Conservation (phyloP, 2,888 invertebrate species). For the Andrena marginata region DNA sequence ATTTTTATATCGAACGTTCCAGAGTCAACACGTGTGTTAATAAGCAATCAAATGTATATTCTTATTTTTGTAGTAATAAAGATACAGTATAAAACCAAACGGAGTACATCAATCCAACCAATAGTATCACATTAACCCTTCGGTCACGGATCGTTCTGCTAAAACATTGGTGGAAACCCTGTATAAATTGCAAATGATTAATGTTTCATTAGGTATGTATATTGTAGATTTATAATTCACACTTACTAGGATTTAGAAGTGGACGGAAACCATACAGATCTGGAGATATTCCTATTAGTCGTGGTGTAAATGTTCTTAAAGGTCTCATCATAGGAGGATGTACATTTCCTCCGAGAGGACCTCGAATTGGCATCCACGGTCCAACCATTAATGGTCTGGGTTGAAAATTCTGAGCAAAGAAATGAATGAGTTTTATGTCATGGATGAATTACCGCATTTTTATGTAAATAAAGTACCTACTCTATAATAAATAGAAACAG, state of each 20-base stretch:
- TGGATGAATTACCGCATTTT: neutral
- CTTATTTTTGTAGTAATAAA: no score
- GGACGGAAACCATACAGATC: slow-evolving; percentile 62
- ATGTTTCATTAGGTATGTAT: no score
- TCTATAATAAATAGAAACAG: slow-evolving; percentile 73
- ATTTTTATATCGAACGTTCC: no score
- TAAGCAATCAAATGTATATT: no score
- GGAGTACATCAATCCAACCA: no score
- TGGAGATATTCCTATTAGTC: slow-evolving; percentile 54
- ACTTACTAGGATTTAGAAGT: slow-evolving; percentile 62
- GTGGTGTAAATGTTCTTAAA: slow-evolving; percentile 71
- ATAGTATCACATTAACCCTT: no score
- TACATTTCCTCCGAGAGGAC: slow-evolving; percentile 66
- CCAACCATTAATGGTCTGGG: slow-evolving; percentile 75
- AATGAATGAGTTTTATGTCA: neutral
- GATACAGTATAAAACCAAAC: no score
- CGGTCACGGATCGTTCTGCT: neutral
- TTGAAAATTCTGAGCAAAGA: slow-evolving; percentile 61
- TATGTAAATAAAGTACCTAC: slow-evolving; percentile 56
- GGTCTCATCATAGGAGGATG: slow-evolving; percentile 67
- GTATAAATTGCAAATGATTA: slow-evolving; percentile 13
- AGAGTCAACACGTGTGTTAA: no score
- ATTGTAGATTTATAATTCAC: neutral
- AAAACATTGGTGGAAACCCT: slow-evolving; percentile 67
- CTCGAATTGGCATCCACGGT: slow-evolving; percentile 70